phyloP scores from a whole-genome alignment of 1,140 invertebrate species.

The Drosophila virilis region DNA sequence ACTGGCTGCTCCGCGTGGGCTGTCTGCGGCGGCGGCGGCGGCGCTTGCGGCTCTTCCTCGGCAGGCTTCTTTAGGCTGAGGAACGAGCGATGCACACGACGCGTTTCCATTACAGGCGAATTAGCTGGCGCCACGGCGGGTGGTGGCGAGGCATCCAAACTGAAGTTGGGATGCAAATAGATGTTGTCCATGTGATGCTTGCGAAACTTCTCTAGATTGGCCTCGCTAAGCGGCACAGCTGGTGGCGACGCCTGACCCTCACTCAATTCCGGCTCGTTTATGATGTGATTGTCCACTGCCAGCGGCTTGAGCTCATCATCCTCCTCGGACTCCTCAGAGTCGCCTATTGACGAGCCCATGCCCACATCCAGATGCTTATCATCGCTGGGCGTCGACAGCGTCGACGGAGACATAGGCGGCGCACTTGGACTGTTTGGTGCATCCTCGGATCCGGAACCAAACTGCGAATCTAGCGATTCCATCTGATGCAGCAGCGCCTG shows the following conservation, averaged over 20 bases:
- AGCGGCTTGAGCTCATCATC: slow-evolving; percentile 81
- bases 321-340: slow-evolving; percentile 79
- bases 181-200: slow-evolving; percentile 81
- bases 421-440: slow-evolving; percentile 50
- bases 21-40: background rate
- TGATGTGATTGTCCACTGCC: slow-evolving; percentile 80
- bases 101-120: slow-evolving; percentile 61
- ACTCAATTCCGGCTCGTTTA: slow-evolving; percentile 55
- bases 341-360: slow-evolving; percentile 79
- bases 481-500: slow-evolving; percentile 70
- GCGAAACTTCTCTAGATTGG: slow-evolving; percentile 74
- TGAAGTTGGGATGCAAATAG: slow-evolving; percentile 80
- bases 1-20: background rate
- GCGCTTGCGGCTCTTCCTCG: slow-evolving; percentile 24
- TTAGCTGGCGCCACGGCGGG: slow-evolving; percentile 67
- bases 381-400: slow-evolving; percentile 25
- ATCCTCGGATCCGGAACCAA: slow-evolving; percentile 66
- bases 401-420: slow-evolving; percentile 65
- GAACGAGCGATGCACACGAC: slow-evolving; percentile 72
- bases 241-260: slow-evolving; percentile 49
- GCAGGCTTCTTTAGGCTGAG: slow-evolving; percentile 63
- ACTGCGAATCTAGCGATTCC: slow-evolving; percentile 72
- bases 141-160: slow-evolving; percentile 62
- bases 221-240: slow-evolving; percentile 67
- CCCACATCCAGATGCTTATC: slow-evolving; percentile 72